Evolutionary conservation across 2,888 invertebrate species (phyloP), one percentile per base, ranked within the genome.

Genomic region (Idaea biselata): DNA sequence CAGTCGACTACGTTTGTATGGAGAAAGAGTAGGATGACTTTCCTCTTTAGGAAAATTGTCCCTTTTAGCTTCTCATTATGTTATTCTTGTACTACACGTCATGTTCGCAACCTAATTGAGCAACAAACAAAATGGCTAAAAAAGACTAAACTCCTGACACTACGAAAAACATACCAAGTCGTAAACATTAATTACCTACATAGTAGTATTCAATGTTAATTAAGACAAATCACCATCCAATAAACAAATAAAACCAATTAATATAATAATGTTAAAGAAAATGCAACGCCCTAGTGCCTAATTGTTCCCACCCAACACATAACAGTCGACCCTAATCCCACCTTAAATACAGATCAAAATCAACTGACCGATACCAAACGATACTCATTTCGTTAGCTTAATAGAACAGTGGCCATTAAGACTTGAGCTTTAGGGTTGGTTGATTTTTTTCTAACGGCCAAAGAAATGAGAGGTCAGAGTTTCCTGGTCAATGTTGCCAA

Each of bases 221-320:
- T 71, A 75, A 79, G 80, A 76, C 73, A 75, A 71, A 71, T 74
- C 78, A 73, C 72, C 73, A 69, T 68, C 77, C 70, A 76, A 80
- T 80, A 79, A 81, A 79, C 77, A 74, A 74, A 69, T 73, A 75
- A 76, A 75, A 75, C 74, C 80, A 81, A 82, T 84, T 83, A 84
- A 82, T 83, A 74, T 72, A 44, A 33, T 61, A 63, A 76, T 69
- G 80, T 77, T 82, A 82, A 82, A 81, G 76, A 73, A 77, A 78
- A 76, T 74, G 77, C 74, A 75, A 75, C 76, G 74, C 78, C 80
- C 79, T 76, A 70, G 73, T 71, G 71, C 71, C 74, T 72, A 79
- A 75, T 73, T 72, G 65, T 58, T 11, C 18, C 16, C 25, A 14
- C 6, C 25, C 67, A 73, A 32, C 5, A 58, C 18, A 63, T 17